Percentiles rank a stretch among this genome's conserved stretches.
Evolutionary conservation across 1,140 invertebrate species (phyloP).

Genomic region (Microvelia longipes): DNA sequence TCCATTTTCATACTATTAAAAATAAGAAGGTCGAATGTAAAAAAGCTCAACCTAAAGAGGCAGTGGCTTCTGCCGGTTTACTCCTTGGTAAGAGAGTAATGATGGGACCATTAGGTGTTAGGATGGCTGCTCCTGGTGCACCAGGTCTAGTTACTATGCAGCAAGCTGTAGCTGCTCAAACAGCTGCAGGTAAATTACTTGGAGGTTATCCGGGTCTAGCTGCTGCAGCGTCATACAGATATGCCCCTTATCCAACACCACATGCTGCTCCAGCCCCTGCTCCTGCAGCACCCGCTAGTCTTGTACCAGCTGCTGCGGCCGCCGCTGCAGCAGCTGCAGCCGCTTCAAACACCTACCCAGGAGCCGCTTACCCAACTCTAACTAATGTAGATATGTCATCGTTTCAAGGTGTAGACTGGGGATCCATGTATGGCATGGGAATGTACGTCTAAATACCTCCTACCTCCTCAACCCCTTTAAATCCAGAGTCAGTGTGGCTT

Average conservation of each 20-base stretch:
- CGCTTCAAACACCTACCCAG: constrained; percentile 20
- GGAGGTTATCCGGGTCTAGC: constrained; percentile 45
- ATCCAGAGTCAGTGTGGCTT: too few relatives aligned
- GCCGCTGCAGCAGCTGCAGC: background rate
- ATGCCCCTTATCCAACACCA: constrained; percentile 50
- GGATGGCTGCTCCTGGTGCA: constrained; percentile 37
- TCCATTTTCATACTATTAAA: constrained; percentile 83
- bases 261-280: constrained; percentile 38
- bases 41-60: constrained; percentile 82
- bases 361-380: constrained; percentile 28
- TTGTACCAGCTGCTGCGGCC: constrained; percentile 40
- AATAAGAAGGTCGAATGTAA: constrained; percentile 89
- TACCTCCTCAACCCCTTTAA: background rate
- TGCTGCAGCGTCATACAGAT: constrained; percentile 49
- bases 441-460: constrained; percentile 62
- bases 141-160: constrained; percentile 35
- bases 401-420: constrained; percentile 79
- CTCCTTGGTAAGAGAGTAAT: constrained; percentile 56
- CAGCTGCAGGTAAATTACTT: constrained; percentile 47
- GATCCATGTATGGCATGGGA: constrained; percentile 71
- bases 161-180: constrained; percentile 38
- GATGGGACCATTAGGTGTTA: constrained; percentile 47
- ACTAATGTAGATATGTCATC: constrained; percentile 80
- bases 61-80: constrained; percentile 48
- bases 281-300: constrained; percentile 31